Percentiles rank a stretch among this genome's conserved stretches.
Evolutionary conservation across 2,113 vertebrate species (phyloP).

Genomic region (Semnopithecus entellus): DNA sequence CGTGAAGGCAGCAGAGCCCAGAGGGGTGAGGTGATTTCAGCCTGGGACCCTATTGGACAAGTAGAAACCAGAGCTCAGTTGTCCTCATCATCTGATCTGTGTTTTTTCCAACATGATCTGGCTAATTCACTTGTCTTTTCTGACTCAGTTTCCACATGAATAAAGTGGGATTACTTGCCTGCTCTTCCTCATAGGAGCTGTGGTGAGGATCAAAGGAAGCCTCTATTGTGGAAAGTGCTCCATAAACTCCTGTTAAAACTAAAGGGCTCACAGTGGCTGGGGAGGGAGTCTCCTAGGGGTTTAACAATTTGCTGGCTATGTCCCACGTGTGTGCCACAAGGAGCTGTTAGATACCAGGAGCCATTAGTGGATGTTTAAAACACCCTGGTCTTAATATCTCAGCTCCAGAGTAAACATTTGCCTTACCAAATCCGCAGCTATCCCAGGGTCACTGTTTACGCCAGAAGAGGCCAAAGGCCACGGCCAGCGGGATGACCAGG

Average conservation of each 20-base stretch:
- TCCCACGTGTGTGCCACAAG: not conserved
- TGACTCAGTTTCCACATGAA: slow-evolving; percentile 12
- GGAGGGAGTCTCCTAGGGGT: not conserved
- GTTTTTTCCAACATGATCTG: not conserved
- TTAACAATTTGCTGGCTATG: not conserved
- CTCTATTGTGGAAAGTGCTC: not conserved
- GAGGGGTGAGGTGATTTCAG: not conserved
- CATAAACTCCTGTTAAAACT: not conserved
- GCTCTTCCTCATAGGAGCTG: not conserved
- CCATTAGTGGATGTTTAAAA: not conserved
- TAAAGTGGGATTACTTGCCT: not conserved
- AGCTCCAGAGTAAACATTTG: slow-evolving; percentile 72
- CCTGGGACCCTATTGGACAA: not conserved
- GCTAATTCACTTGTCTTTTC: not conserved
- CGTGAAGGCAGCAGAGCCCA: not conserved
- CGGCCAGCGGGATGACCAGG: not conserved
- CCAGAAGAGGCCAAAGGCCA: slow-evolving; percentile 64
- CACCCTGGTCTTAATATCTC: slow-evolving; percentile 3
- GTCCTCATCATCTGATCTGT: not conserved
- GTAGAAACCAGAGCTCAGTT: not conserved
- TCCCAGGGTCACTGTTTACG: slow-evolving; percentile 69
- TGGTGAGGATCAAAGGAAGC: not conserved
- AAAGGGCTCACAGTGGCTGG: not conserved
- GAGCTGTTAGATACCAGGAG: slow-evolving; percentile 5
- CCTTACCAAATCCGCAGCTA: slow-evolving; percentile 53